Evolutionary conservation across 2,888 invertebrate genomes (phyloP).

Genomic region (Nymphalis polychloros): DNA sequence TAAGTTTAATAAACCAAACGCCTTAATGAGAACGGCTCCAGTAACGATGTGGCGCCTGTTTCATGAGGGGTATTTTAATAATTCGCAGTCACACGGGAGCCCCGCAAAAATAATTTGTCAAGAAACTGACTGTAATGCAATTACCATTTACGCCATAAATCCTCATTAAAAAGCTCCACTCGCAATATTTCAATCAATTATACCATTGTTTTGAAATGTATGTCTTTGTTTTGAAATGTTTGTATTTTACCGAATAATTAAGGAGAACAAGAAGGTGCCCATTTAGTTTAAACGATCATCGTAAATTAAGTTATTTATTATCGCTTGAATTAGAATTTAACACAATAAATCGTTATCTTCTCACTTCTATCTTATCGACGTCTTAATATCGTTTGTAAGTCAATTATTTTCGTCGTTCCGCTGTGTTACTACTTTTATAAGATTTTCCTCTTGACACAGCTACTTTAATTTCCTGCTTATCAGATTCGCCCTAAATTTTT

Average conservation of each 20-base stretch:
- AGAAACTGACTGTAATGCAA: constrained; percentile 34
- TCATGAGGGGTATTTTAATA: constrained; percentile 30
- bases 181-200: constrained; percentile 46
- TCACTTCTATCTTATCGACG: constrained; percentile 23
- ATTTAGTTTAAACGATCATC: constrained; percentile 18
- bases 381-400: constrained; percentile 16
- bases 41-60: constrained; percentile 18
- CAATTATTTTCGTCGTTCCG: constrained; percentile 25
- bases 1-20: neutral
- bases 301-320: constrained; percentile 25
- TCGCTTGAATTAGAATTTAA: constrained; percentile 8
- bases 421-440: neutral
- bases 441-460: neutral
- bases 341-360: constrained; percentile 16
- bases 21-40: constrained; percentile 7
- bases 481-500: neutral
- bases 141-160: constrained; percentile 46
- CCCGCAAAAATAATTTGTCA: constrained; percentile 43
- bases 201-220: constrained; percentile 41
- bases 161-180: constrained; percentile 47
- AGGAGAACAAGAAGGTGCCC: constrained; percentile 13
- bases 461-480: constrained; percentile 5
- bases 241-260: constrained; percentile 24
- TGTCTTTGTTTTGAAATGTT: constrained; percentile 13
- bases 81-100: constrained; percentile 18